Evolutionary conservation across 2,797 vertebrate species (phyloP).

Genomic region (Hapalemur alaotrensis): DNA sequence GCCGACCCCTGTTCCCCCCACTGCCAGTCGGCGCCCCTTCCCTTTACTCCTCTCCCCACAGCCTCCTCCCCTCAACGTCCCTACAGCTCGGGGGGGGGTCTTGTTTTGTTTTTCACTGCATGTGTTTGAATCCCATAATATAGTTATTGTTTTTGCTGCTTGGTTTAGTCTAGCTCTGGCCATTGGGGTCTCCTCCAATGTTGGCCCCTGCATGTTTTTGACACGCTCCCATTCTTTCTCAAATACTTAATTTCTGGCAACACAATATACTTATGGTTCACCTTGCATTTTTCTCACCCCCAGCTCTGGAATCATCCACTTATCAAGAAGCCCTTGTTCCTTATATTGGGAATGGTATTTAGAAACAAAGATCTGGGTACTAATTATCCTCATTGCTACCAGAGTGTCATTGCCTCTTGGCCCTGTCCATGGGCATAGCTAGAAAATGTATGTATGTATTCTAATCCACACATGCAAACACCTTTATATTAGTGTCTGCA

Average conservation of each 20-base stretch:
- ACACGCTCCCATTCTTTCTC: not conserved
- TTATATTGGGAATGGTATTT: not conserved
- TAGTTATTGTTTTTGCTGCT: not conserved
- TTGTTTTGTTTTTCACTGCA: not conserved
- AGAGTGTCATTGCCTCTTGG: not conserved
- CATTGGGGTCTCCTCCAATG: not conserved
- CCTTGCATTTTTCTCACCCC: not conserved
- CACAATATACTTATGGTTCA: not conserved
- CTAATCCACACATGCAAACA: not conserved
- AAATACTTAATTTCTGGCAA: not conserved
- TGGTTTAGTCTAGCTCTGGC: not conserved
- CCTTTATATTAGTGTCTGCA: not conserved
- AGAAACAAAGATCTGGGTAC: not conserved
- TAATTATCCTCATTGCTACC: not conserved
- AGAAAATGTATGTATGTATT: not conserved
- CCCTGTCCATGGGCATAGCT: not conserved
- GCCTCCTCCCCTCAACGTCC: too few relatives aligned
- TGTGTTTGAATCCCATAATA: not conserved
- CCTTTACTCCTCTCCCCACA: too few relatives aligned
- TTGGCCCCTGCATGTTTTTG: not conserved
- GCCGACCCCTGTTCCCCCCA: too few relatives aligned
- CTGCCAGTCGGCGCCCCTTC: too few relatives aligned
- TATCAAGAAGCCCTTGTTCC: not conserved
- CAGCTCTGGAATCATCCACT: not conserved
- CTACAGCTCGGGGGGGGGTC: too few relatives aligned